Percentiles rank a stretch among this genome's conserved stretches.
These are phyloP conservation scores for Drosophila pachea DNA, from an alignment of 1,140 invertebrate genomes.

Conservation along the genomic window DNA sequence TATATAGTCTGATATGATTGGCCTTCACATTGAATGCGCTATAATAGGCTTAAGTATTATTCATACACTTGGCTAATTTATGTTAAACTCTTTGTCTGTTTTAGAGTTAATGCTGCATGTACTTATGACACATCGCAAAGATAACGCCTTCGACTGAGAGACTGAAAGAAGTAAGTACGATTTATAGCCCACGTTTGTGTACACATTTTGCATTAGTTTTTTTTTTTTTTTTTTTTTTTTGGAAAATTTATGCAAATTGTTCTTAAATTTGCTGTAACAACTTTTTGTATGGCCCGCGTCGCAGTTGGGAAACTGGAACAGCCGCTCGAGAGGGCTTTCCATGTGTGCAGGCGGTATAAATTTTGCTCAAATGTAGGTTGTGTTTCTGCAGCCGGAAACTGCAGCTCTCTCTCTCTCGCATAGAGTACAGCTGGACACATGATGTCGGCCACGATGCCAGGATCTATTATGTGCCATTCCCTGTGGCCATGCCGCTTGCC, in stretches of 20 bases:
- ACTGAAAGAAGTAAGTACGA: slow-evolving; percentile 64
- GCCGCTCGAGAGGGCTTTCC: too few species aligned
- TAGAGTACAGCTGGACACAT: slow-evolving; percentile 19
- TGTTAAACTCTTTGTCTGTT: slow-evolving; percentile 24
- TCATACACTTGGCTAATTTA: slow-evolving; percentile 27
- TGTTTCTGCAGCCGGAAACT: slow-evolving; percentile 22
- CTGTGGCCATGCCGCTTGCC: slow-evolving; percentile 3
- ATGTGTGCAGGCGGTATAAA: slow-evolving; percentile 47
- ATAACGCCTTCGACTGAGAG: slow-evolving; percentile 60
- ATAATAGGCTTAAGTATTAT: not conserved
- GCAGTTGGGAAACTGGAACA: slow-evolving; percentile 19
- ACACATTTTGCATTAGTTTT: slow-evolving; percentile 21
- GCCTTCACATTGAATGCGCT: slow-evolving; percentile 63
- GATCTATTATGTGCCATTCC: slow-evolving; percentile 7
- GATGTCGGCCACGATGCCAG: slow-evolving; percentile 42
- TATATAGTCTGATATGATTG: slow-evolving; percentile 55
- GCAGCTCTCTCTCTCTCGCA: slow-evolving; percentile 20
- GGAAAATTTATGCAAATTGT: slow-evolving; percentile 59
- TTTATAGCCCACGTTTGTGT: slow-evolving; percentile 9
- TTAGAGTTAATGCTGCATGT: slow-evolving; percentile 68
- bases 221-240: too few species aligned
- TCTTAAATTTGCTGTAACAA: slow-evolving; percentile 36
- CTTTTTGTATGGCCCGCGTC: slow-evolving; percentile 34
- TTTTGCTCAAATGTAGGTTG: slow-evolving; percentile 45
- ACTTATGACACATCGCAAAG: slow-evolving; percentile 61